A percentile compares a stretch with the other conserved stretches of the same genome.
Conservation (phyloP, 2,113 vertebrate genomes). For the Penelope pileata region DNA sequence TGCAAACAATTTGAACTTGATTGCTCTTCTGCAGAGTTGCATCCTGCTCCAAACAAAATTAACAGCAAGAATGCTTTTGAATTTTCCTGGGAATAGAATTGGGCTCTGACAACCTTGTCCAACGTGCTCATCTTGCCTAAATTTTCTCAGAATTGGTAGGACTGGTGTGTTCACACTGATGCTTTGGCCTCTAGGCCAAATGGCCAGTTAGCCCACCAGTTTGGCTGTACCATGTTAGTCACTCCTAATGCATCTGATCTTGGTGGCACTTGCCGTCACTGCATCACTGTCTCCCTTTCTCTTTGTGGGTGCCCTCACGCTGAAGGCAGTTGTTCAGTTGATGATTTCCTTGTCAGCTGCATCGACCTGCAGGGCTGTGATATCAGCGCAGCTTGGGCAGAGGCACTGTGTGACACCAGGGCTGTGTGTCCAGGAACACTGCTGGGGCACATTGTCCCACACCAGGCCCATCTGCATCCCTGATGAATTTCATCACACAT, state of each 20-base stretch:
- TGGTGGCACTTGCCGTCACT: accelerated
- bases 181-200: accelerated
- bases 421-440: background rate
- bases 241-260: background rate
- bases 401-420: background rate
- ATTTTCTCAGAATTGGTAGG: background rate
- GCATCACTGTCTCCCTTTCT: accelerated
- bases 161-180: background rate
- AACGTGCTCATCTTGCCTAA: background rate
- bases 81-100: slow-evolving; percentile 25
- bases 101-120: background rate
- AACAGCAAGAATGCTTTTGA: background rate
- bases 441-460: accelerated
- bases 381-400: background rate
- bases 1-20: slow-evolving; percentile 63
- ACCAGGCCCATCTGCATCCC: background rate
- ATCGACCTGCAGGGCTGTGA: accelerated
- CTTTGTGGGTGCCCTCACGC: background rate
- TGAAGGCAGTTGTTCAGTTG: accelerated
- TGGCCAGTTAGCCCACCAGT: background rate
- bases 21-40: slow-evolving; percentile 37
- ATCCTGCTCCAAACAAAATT: slow-evolving; percentile 25
- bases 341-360: background rate
- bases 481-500: background rate
- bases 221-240: background rate